These are phyloP conservation scores for Rhorus exstirpatorius DNA, from an alignment of 2,888 invertebrate genomes.

Conservation along the genomic window DNA sequence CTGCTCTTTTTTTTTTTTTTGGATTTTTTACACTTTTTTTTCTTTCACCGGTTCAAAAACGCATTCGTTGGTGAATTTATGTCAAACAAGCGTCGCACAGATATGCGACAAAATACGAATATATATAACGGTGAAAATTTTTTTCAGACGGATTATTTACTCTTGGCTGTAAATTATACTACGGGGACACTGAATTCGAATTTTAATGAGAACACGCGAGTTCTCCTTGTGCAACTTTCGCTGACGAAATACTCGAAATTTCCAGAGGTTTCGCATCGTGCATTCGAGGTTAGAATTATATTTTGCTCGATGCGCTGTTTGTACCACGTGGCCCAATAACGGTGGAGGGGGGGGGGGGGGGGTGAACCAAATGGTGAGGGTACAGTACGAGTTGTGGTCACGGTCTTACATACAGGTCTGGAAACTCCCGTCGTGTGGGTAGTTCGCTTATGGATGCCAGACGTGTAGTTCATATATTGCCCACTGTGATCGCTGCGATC, in stretches of 20 bases:
- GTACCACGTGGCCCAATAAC: constrained; percentile 63
- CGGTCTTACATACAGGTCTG: no score
- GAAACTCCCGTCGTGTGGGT: no score
- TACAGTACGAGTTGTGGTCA: no score
- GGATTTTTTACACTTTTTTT: background rate
- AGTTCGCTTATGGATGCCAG: no score
- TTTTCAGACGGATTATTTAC: background rate
- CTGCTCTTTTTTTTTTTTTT: background rate
- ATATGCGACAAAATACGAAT: background rate
- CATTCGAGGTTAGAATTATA: constrained; percentile 41
- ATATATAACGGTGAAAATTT: background rate
- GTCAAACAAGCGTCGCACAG: background rate
- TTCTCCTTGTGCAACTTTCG: background rate
- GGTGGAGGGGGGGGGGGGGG: no score
- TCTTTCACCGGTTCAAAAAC: background rate
- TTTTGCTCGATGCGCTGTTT: background rate
- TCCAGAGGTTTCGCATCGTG: constrained; percentile 32
- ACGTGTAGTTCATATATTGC: no score
- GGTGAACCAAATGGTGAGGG: no score
- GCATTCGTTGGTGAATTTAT: background rate
- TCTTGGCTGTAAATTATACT: background rate
- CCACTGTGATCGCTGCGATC: no score
- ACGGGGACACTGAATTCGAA: constrained; percentile 17
- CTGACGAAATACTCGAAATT: constrained; percentile 51
- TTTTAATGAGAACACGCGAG: constrained; percentile 23